Evolutionary conservation across 2,113 vertebrate genomes (phyloP).

Genomic region (Pagrus major): DNA sequence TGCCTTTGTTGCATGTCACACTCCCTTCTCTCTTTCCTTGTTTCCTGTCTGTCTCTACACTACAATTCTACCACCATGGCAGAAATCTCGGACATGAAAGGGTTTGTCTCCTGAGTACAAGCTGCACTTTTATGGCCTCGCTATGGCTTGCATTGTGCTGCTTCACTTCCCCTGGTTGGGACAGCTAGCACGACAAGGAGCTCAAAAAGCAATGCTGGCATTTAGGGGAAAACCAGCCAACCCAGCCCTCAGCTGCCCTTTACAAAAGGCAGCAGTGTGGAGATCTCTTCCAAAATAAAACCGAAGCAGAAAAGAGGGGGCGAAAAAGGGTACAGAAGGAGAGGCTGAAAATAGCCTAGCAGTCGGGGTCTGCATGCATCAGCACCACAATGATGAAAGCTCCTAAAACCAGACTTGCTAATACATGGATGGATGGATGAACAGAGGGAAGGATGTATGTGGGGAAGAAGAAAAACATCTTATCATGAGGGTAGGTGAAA

Average conservation of each 20-base stretch:
- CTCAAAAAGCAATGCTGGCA: constrained; percentile 67
- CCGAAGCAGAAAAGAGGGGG: constrained; percentile 37
- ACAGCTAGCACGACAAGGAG: constrained; percentile 53
- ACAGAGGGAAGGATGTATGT: constrained; percentile 17
- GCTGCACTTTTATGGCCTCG: constrained; percentile 58
- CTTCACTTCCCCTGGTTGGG: constrained; percentile 66
- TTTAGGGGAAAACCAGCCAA: constrained; percentile 61
- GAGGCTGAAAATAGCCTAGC: constrained; percentile 62
- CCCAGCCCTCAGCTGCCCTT: constrained; percentile 55
- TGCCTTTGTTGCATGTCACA: background rate
- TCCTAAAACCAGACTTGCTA: constrained; percentile 47
- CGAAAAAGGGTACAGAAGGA: constrained; percentile 10
- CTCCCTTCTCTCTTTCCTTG: background rate
- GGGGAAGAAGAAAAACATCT: constrained; percentile 25
- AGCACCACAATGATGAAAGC: constrained; percentile 56
- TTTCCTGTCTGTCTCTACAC: constrained; percentile 1
- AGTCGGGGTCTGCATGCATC: constrained; percentile 62
- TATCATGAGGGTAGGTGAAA: background rate
- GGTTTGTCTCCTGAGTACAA: constrained; percentile 51
- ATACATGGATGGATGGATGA: constrained; percentile 39
- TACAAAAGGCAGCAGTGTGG: constrained; percentile 50
- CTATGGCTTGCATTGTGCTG: constrained; percentile 52
- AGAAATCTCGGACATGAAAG: constrained; percentile 48
- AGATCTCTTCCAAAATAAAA: constrained; percentile 54
- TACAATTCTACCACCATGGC: constrained; percentile 15